Base-by-base conservation (phyloP, 1,140 invertebrate genomes). In the Neodiprion fabricii region DNA sequence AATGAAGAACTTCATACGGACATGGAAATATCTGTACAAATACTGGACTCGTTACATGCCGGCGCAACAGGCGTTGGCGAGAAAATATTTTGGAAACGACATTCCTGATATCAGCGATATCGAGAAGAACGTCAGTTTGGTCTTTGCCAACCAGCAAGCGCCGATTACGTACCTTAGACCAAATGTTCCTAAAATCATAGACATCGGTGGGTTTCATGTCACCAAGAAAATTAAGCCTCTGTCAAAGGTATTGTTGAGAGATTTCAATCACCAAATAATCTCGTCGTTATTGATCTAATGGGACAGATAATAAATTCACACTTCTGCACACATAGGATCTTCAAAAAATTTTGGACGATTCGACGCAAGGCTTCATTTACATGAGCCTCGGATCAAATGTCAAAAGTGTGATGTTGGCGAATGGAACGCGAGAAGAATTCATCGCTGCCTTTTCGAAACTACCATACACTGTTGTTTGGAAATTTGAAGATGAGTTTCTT, bases 81-180 rank as follows among this genome's bases (percentile, higher is more conserved):
- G 84, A 7, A 79, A 86, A 71, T 88, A 88, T 72, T 83, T 90
- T 72, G 71, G 70, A 61, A 61, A 79, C 72, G 2, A 74, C 77
- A 8, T 81, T 7, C 83, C 83, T 0, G 40, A 79, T 1, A 0
- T 87, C 9, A 4, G 9, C 0, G 83, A 85, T 7, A 73, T 86
- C 0, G 17, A 74, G 40, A 79, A 72, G 47, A 89, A 90, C 21
- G 81, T 86, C 0, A 89, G 87, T 14, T 40, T 89, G 65, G 67
- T 91, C 70, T 76, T 94, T 9, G 71, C 89, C 0, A 92, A 92
- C 76, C 90, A 91, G 12, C 90, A 92, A 77, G 87, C 90, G 9
- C 85, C 84, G 5, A 79, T 91, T 9, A 88, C 90, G 70, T 87
- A 89, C 69, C 85, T 89, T 9, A 85, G 88, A 70, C 91, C 92